phyloP scores from a whole-genome alignment of 2,888 invertebrate species.

The Chloroclystis v-ata region DNA sequence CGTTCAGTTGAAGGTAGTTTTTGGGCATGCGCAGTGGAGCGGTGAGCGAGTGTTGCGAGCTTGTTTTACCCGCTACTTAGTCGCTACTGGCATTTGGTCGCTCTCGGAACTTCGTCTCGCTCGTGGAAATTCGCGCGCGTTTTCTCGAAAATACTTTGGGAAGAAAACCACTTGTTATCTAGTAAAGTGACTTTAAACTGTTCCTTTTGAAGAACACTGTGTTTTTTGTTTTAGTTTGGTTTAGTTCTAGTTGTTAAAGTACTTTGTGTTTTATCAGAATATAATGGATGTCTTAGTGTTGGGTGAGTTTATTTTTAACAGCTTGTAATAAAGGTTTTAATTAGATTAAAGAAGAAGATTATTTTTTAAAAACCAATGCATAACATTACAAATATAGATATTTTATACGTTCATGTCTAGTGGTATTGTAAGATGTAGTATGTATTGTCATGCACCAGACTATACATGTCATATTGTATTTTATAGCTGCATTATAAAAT shows the following conservation, averaged over 20 bases:
- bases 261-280: background rate
- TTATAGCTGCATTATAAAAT: no score
- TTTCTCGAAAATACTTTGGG: constrained; percentile 10
- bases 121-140: constrained; percentile 27
- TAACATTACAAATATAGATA: no score
- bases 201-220: background rate
- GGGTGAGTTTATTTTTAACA: no score
- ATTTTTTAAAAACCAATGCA: no score
- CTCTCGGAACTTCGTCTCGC: background rate
- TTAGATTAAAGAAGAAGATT: no score
- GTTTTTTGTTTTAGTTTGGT: background rate
- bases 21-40: constrained; percentile 58
- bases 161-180: background rate
- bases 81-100: constrained; percentile 32
- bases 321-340: no score
- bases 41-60: background rate
- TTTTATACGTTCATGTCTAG: no score
- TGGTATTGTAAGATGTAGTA: no score
- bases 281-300: constrained; percentile 5
- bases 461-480: no score
- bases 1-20: constrained; percentile 61
- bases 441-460: no score
- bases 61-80: constrained; percentile 35
- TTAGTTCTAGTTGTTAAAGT: background rate
- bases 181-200: background rate